Evolutionary conservation across 2,113 vertebrate genomes (phyloP).

Genomic region (Chiloscyllium plagiosum): DNA sequence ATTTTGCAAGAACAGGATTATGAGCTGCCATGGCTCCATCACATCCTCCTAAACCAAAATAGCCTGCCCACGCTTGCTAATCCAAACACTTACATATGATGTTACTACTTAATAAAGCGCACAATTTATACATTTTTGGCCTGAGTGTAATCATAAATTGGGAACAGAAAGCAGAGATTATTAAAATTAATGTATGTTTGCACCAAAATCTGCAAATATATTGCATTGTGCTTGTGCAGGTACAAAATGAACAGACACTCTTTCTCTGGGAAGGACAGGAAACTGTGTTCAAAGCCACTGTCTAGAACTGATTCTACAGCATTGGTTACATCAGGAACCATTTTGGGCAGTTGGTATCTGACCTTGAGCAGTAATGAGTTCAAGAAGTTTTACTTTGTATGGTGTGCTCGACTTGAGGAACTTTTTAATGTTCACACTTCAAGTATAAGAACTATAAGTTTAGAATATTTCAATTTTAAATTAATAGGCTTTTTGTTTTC

Average conservation of each 20-base stretch:
- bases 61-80: neutral
- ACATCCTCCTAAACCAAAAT: neutral
- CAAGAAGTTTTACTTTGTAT: no score
- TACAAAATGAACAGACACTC: no score
- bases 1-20: neutral
- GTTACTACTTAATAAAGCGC: neutral
- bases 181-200: neutral
- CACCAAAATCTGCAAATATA: neutral
- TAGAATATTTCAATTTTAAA: neutral
- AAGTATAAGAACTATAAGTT: neutral
- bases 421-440: neutral
- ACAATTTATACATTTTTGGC: no score
- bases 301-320: neutral
- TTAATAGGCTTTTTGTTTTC: conserved; percentile 37
- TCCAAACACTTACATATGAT: neutral
- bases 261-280: neutral
- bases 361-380: neutral
- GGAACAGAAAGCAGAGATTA: neutral
- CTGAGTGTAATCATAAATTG: no score
- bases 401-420: neutral
- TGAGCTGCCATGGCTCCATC: neutral
- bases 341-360: neutral
- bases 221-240: neutral
- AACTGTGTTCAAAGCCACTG: neutral
- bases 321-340: neutral